Evolutionary conservation across 2,797 vertebrate genomes (phyloP).

Genomic region (Sebastes steindachneri): DNA sequence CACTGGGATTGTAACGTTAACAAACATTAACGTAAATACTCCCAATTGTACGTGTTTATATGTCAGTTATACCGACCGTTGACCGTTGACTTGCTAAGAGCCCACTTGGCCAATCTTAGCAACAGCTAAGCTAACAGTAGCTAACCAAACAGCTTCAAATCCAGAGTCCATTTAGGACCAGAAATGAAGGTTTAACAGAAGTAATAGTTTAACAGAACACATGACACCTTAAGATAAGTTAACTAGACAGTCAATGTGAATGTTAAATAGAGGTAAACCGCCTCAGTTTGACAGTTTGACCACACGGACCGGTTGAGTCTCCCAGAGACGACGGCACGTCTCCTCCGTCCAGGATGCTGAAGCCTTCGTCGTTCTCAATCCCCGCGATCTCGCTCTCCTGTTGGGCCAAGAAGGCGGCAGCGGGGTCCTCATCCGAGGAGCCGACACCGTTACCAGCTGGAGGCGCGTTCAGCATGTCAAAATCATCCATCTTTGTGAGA

Average conservation of each 20-base stretch:
- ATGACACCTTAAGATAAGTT: rapidly evolving
- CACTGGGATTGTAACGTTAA: rapidly evolving
- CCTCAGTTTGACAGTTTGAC: background rate
- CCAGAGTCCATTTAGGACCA: background rate
- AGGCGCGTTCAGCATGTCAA: constrained; percentile 84
- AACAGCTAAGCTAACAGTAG: constrained; percentile 49
- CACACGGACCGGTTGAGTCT: constrained; percentile 64
- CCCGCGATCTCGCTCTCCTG: constrained; percentile 96
- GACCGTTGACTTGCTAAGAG: background rate
- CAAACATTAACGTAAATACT: rapidly evolving
- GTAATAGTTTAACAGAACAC: background rate
- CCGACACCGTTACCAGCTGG: constrained; percentile 84
- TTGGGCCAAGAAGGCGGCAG: constrained; percentile 93
- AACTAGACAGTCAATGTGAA: background rate
- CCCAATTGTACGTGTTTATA: background rate
- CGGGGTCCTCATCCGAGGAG: constrained; percentile 89
- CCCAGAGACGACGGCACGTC: constrained; percentile 85
- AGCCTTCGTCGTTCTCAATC: constrained; percentile 95
- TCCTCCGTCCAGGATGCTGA: constrained; percentile 93
- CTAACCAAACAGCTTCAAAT: background rate
- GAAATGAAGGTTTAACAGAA: background rate
- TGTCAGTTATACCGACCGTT: no score
- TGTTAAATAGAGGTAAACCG: background rate
- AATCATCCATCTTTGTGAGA: constrained; percentile 81
- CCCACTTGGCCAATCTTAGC: constrained; percentile 18